Base-by-base conservation (phyloP, 2,888 invertebrate species). In the Lepidocyrtinus sp. region DNA sequence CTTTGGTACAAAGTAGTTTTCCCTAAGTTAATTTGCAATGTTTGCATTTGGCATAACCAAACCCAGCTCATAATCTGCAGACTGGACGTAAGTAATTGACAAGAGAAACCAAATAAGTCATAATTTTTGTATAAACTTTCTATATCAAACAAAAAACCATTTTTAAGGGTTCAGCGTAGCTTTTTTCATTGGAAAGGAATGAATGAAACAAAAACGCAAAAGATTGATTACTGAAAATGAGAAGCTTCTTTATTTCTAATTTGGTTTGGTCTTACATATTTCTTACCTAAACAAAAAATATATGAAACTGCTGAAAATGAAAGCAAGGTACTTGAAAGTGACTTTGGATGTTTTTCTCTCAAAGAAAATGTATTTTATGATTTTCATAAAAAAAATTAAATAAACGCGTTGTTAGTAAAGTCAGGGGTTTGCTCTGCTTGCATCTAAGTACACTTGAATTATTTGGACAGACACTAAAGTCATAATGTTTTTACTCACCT, bases 261-360 rank as follows among this genome's bases (percentile, higher is more conserved):
- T 36, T 36, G 36, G 5, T 12, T 9, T 9, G 5, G 5, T 36
- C 12, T 36, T 36, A 5, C 36, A 5, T 9, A 12, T 12, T 9
- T 9, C 36, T 36, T 36, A 12, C 36, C 5, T 36, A 36, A 36
- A 55, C 70, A 70, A 61, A 17, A 61, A 69, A 26, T 19, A 50
- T 21, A 15, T 1, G 27, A 55, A 68, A 61, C 61, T 70, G 61
- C 36, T 70, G 36, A 70, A 70, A 61, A 67, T 17, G 15, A 50
- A 77, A 71, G 77, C 77, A 77, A 77, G 77, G 77, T 77, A 77
- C 77, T 77, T 71, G 67, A 71, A 77, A 71, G 77, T 77, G 77
- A 77, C 77, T 77, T 77, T 68, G 70, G 63, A 25, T 50, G 25
- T 75, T 75, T 75, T 46, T 69, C 36, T 36, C 36, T 9, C 7